These are phyloP conservation scores for Marmota flaviventris DNA, from an alignment of 2,113 vertebrate genomes.

Conservation along the genomic window DNA sequence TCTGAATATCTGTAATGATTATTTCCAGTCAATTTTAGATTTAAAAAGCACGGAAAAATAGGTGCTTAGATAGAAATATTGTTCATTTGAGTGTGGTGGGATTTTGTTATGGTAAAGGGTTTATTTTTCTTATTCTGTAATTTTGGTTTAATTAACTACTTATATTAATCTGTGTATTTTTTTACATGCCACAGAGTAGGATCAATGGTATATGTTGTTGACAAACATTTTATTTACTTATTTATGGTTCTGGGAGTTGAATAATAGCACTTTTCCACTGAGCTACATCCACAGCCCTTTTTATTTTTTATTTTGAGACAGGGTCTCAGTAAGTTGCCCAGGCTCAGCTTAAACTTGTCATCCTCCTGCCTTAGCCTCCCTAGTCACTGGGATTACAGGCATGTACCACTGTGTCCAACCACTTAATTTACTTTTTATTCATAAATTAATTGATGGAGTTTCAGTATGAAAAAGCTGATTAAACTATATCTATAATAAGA, in stretches of 20 bases:
- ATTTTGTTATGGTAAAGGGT: slow-evolving; percentile 15
- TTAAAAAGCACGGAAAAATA: slow-evolving; percentile 27
- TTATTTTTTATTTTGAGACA: too few species aligned
- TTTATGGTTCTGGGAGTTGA: too few species aligned
- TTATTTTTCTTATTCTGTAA: slow-evolving; percentile 20
- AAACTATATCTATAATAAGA: not conserved
- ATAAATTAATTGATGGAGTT: not conserved
- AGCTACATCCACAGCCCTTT: too few species aligned
- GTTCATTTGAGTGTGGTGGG: not conserved
- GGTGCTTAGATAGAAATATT: not conserved
- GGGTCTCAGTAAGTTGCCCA: too few species aligned
- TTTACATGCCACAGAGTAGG: not conserved
- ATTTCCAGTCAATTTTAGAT: slow-evolving; percentile 34
- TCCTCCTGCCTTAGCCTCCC: too few species aligned
- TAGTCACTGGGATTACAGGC: too few species aligned
- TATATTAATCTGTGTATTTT: slow-evolving; percentile 9
- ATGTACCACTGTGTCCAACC: too few species aligned
- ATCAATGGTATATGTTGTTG: not conserved
- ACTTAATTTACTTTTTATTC: not conserved
- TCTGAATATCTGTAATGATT: slow-evolving; percentile 6
- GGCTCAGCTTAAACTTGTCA: too few species aligned
- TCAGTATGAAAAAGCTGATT: not conserved
- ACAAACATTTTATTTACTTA: not conserved
- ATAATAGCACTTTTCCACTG: too few species aligned
- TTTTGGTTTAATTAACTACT: slow-evolving; percentile 32